Percentiles rank a stretch among this genome's conserved stretches.
Conservation (phyloP, 2,797 vertebrate genomes). For the Tamandua tetradactyla region DNA sequence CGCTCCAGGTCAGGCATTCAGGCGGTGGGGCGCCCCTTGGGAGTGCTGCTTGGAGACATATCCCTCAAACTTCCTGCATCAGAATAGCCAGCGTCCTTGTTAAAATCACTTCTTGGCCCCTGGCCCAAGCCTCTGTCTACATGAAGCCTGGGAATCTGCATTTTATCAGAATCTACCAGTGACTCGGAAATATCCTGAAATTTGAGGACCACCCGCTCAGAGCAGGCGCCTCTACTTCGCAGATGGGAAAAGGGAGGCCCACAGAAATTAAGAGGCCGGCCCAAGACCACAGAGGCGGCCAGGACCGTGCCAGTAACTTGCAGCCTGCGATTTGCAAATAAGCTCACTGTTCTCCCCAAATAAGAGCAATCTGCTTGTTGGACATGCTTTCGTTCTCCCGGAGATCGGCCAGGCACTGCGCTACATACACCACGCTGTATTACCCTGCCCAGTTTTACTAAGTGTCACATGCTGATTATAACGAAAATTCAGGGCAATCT, state of each 20-base stretch:
- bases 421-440: background rate
- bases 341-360: background rate
- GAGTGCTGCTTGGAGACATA: background rate
- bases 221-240: background rate
- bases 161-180: background rate
- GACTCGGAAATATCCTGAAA: background rate
- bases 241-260: background rate
- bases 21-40: fast-evolving
- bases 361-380: fast-evolving
- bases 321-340: background rate
- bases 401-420: fast-evolving
- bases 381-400: no score
- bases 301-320: background rate
- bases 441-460: no score
- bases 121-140: background rate
- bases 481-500: background rate
- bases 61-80: background rate
- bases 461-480: no score
- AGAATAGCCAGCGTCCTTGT: background rate
- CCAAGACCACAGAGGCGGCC: background rate
- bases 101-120: background rate
- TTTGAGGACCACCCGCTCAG: fast-evolving
- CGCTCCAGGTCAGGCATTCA: fast-evolving
- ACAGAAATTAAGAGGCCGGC: background rate
- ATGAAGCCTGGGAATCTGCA: background rate